Percentiles rank a stretch among this genome's conserved stretches.
phyloP scores from a whole-genome alignment of 2,113 vertebrate species.

The Hemichromis elongatus region DNA sequence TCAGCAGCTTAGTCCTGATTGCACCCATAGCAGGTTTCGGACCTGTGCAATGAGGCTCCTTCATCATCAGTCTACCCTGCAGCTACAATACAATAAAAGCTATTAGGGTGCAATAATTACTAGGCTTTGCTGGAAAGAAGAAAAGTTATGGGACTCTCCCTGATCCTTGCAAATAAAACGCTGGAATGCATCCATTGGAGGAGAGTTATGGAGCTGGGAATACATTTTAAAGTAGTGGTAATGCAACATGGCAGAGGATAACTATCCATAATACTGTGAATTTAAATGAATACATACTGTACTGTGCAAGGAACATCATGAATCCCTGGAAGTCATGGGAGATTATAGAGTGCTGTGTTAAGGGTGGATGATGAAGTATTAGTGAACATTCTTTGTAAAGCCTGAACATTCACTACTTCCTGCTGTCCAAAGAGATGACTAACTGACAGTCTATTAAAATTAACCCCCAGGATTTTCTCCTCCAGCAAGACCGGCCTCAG shows the following conservation, averaged over 20 bases:
- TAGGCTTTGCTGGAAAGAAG: slow-evolving; percentile 15
- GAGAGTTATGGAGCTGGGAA: slow-evolving; percentile 45
- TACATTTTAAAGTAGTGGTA: slow-evolving; percentile 35
- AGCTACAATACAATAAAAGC: slow-evolving; percentile 56
- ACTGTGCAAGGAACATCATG: background rate
- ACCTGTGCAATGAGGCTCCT: slow-evolving; percentile 4
- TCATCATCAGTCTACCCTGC: slow-evolving; percentile 15
- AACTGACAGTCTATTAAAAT: background rate
- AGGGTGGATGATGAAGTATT: background rate
- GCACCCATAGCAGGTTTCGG: background rate
- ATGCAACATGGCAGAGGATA: slow-evolving; percentile 28
- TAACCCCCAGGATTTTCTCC: background rate
- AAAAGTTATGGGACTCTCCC: slow-evolving; percentile 35
- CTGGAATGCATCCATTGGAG: slow-evolving; percentile 30
- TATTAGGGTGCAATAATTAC: slow-evolving; percentile 55
- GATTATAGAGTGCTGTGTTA: background rate
- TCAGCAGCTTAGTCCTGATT: background rate
- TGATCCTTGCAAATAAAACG: slow-evolving; percentile 48
- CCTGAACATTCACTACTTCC: background rate
- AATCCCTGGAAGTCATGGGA: background rate
- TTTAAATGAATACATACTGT: slow-evolving; percentile 8
- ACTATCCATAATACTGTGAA: slow-evolving; percentile 36
- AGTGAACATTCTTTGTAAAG: background rate
- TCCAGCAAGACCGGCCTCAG: background rate
- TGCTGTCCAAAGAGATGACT: background rate